Evolutionary conservation across 2,797 vertebrate genomes (phyloP).

Genomic region (Artibeus lituratus): DNA sequence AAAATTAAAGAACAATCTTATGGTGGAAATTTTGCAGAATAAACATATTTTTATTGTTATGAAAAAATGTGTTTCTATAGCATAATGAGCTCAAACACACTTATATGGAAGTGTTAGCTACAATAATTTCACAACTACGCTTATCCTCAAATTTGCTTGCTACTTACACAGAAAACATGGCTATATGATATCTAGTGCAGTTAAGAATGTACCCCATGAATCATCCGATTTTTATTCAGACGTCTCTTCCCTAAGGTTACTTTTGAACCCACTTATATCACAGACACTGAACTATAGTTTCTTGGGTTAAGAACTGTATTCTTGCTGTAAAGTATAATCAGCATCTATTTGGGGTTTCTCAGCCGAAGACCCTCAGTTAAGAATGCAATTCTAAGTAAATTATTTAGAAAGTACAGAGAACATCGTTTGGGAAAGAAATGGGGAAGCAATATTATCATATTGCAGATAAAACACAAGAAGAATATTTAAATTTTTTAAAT

Average conservation of each 20-base stretch:
- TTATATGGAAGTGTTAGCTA: neutral
- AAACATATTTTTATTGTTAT: neutral
- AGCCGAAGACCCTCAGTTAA: neutral
- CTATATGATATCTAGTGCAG: neutral
- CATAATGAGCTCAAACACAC: neutral
- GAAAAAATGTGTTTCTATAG: neutral
- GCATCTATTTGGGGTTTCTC: neutral
- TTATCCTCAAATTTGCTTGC: neutral
- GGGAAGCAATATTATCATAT: neutral
- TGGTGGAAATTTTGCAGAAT: neutral
- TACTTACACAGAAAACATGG: neutral
- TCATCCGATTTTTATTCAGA: neutral
- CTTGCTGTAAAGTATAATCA: neutral
- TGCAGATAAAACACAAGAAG: neutral
- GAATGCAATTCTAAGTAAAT: neutral
- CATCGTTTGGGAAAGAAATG: neutral
- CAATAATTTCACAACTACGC: neutral
- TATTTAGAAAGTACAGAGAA: neutral
- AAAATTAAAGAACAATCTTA: neutral
- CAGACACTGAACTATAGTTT: neutral
- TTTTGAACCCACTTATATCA: neutral
- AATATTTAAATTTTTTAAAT: neutral
- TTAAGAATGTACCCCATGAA: neutral
- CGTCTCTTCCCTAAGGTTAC: accelerated
- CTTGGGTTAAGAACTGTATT: accelerated